A percentile compares a stretch with the other conserved stretches of the same genome.
phyloP scores from a whole-genome alignment of 2,797 vertebrate species.

The Girardinus metallicus region DNA sequence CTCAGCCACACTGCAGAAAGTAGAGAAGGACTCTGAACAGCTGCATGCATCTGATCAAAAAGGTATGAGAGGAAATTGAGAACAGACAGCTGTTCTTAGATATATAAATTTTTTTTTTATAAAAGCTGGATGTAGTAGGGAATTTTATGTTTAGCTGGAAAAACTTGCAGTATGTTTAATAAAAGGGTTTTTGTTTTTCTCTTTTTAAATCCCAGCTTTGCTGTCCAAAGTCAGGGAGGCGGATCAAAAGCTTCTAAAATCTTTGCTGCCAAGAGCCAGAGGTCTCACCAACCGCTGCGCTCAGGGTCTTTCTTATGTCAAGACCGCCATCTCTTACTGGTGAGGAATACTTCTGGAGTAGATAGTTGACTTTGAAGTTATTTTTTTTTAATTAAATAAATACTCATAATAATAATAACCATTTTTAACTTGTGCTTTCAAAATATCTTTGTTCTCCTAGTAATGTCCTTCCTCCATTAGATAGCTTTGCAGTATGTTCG shows the following conservation, averaged over 20 bases:
- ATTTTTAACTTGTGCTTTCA: neutral
- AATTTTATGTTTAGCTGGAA: neutral
- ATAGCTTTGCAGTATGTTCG: neutral
- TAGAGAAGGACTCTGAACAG: constrained; percentile 61
- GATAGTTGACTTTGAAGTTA: neutral
- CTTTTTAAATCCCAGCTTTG: constrained; percentile 64
- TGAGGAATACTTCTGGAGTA: constrained; percentile 57
- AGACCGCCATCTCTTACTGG: constrained; percentile 81
- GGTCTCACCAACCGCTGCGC: constrained; percentile 69
- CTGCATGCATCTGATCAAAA: constrained; percentile 76
- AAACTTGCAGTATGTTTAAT: neutral
- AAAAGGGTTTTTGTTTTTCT: neutral
- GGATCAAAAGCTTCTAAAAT: constrained; percentile 76
- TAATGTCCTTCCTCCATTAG: neutral
- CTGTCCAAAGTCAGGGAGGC: constrained; percentile 69
- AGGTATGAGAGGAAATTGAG: constrained; percentile 59
- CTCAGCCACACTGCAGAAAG: constrained; percentile 55
- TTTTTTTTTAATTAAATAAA: no score
- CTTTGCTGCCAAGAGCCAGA: constrained; percentile 75
- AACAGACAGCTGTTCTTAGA: neutral
- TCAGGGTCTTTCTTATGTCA: constrained; percentile 74
- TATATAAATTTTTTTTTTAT: neutral
- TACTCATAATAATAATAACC: neutral
- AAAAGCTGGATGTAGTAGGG: neutral
- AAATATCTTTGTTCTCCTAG: neutral